phyloP scores from a whole-genome alignment of 2,797 vertebrate species.

The Carduelis carduelis region DNA sequence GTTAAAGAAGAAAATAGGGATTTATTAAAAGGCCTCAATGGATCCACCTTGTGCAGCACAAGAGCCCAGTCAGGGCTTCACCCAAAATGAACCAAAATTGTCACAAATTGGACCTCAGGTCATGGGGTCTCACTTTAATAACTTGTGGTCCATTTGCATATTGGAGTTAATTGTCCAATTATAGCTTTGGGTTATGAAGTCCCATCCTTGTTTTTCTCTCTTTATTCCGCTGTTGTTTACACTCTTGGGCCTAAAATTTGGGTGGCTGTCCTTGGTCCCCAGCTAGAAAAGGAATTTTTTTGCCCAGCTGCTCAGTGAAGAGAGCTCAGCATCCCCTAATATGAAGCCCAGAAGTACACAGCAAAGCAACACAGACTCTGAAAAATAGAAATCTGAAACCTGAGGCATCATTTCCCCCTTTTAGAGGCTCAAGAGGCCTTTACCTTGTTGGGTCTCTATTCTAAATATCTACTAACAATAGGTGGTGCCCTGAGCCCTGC shows the following conservation, averaged over 20 bases:
- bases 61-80: background rate
- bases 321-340: background rate
- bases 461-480: background rate
- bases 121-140: background rate
- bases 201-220: background rate
- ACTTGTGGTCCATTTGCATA: background rate
- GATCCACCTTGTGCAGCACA: background rate
- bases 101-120: background rate
- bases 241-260: background rate
- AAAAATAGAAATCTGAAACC: background rate
- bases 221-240: background rate
- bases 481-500: accelerated
- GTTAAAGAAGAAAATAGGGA: background rate
- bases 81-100: background rate
- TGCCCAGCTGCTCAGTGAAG: background rate
- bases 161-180: background rate
- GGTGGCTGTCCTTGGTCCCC: background rate
- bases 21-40: background rate
- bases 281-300: background rate
- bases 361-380: background rate
- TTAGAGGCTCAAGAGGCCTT: background rate
- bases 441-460: background rate
- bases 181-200: background rate
- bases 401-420: background rate
- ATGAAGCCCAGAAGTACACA: background rate